phyloP scores from a whole-genome alignment of 1,140 invertebrate genomes.

The Parapsyche elsis region DNA sequence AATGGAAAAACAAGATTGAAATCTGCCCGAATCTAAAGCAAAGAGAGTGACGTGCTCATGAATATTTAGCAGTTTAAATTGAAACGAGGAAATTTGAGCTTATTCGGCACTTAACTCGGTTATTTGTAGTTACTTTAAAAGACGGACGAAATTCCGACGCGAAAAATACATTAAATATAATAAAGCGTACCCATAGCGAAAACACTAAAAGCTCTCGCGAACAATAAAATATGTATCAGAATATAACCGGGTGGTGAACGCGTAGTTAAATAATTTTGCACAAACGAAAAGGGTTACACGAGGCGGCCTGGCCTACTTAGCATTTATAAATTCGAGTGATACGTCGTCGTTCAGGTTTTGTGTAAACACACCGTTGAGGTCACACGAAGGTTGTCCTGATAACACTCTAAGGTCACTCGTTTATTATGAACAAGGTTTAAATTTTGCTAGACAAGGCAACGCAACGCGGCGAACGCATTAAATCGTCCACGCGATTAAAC shows the following conservation, averaged over 20 bases:
- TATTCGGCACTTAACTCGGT: neutral
- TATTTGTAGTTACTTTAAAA: neutral
- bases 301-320: no score
- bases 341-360: no score
- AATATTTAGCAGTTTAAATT: constrained; percentile 18
- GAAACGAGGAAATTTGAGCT: constrained; percentile 21
- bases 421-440: neutral
- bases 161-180: no score
- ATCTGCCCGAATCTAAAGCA: constrained; percentile 2
- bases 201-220: no score
- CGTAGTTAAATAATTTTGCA: no score
- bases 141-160: no score
- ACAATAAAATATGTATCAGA: no score
- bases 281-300: no score
- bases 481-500: constrained; percentile 4
- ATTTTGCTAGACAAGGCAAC: neutral
- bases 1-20: neutral
- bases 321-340: no score
- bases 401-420: constrained; percentile 4
- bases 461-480: constrained; percentile 18
- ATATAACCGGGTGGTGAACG: no score
- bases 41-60: constrained; percentile 26
- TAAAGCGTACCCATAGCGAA: no score
- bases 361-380: neutral
- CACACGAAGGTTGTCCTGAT: neutral